Evolutionary conservation across 2,797 vertebrate species (phyloP).

Genomic region (Protonibea diacanthus): DNA sequence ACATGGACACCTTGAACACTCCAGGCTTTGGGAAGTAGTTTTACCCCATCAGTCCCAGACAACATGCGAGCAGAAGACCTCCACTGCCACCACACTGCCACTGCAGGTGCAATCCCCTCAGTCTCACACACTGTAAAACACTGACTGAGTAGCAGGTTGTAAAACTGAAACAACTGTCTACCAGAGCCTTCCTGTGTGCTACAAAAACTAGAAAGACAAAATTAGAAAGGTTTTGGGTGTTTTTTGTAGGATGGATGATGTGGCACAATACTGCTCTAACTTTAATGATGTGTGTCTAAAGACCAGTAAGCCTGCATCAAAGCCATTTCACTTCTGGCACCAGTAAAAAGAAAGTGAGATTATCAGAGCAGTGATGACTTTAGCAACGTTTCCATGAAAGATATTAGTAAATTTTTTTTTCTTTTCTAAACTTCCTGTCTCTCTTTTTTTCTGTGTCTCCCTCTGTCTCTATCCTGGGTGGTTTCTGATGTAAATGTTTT

Average conservation of each 20-base stretch:
- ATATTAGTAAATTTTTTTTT: constrained; percentile 17
- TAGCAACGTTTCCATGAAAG: neutral
- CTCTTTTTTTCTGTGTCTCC: constrained; percentile 16
- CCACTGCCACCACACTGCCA: constrained; percentile 55
- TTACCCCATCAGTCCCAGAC: constrained; percentile 16
- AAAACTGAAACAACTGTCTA: neutral
- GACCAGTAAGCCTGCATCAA: neutral
- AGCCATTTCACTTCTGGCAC: neutral
- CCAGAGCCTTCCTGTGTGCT: neutral
- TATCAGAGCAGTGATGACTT: constrained; percentile 2
- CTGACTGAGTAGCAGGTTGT: neutral
- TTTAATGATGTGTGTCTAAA: neutral
- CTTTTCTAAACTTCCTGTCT: constrained; percentile 26
- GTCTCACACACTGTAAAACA: neutral
- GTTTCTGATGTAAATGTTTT: constrained; percentile 98
- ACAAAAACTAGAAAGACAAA: neutral
- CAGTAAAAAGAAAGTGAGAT: neutral
- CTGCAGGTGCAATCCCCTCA: constrained; percentile 45
- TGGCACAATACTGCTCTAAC: fast-evolving
- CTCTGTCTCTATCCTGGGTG: constrained; percentile 85
- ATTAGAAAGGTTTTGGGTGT: neutral
- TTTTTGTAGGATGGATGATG: neutral
- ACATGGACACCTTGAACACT: constrained; percentile 48
- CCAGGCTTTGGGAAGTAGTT: constrained; percentile 8
- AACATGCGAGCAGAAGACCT: constrained; percentile 23